Evolutionary conservation across 2,888 invertebrate species (phyloP).

Genomic region (Rhagonycha fulva): DNA sequence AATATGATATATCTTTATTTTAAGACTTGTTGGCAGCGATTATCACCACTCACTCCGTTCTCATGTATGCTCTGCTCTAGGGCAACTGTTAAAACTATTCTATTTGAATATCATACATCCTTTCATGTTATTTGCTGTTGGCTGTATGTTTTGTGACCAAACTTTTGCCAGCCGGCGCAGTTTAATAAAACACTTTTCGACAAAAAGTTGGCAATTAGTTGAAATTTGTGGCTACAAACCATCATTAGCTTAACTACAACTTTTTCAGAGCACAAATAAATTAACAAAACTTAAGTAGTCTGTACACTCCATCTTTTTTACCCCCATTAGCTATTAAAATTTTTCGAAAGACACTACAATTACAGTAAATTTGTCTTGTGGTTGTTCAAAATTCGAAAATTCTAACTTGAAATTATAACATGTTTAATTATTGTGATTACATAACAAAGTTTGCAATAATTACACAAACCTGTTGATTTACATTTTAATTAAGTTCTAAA

Average conservation of each 20-base stretch:
- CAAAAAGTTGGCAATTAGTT: constrained; percentile 24
- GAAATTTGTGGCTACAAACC: not conserved
- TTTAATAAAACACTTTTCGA: constrained; percentile 20
- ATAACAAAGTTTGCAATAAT: not conserved
- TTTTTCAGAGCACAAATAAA: not conserved
- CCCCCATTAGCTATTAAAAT: not conserved
- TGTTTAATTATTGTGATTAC: not conserved
- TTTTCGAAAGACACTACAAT: not conserved
- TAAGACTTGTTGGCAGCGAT: not conserved
- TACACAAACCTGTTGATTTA: not conserved
- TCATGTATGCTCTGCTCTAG: constrained; percentile 11
- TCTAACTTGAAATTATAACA: not conserved
- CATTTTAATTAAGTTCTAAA: not conserved
- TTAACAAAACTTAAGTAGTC: not conserved
- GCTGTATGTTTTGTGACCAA: constrained; percentile 23
- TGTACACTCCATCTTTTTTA: not conserved
- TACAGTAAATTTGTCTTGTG: not conserved
- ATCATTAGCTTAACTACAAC: not conserved
- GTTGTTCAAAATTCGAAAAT: not conserved
- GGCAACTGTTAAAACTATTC: constrained; percentile 24
- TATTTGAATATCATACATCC: constrained; percentile 27
- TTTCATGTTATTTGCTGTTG: constrained; percentile 26
- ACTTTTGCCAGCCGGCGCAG: constrained; percentile 21
- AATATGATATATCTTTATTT: constrained; percentile 5
- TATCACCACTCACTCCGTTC: constrained; percentile 5